Evolutionary conservation across 2,888 invertebrate species (phyloP), one percentile per base, ranked within the genome.

Genomic region (Seira sanloemensis): DNA sequence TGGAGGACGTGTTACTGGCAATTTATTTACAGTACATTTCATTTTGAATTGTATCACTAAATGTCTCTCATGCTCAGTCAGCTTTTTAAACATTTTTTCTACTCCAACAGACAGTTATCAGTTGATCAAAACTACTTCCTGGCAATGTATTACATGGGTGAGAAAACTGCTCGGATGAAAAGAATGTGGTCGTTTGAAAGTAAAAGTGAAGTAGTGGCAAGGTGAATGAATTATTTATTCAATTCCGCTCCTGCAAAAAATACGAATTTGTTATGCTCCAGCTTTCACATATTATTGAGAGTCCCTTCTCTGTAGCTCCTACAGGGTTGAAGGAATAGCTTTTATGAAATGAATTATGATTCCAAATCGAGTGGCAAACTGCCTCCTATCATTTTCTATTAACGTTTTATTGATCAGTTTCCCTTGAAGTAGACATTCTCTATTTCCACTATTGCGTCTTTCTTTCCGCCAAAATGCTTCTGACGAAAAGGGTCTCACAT

Each of bases 141-240:
- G 23, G 62, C 58, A 69, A 78, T 62, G 58, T 78, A 68, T 58
- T 69, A 58, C 58, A 58, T 9, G 16, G n/a, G n/a, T 58, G 58
- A 16, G 58, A 58, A 58, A 58, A 58, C 16, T 58, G n/a, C n/a
- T 58, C 18, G 18, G 68, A 68, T 18, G 68, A 68, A 68, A 27
- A 68, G 68, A 68, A 77, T 77, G 82, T 58, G 77, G 72, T 82
- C 82, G 75, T 72, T 82, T 77, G 72, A 73, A 81, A 58, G 23
- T 58, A 78, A 58, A 46, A 83, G 78, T 68, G 78, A 83, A 77
- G 83, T 78, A 73, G 83, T 78, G 78, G 83, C 77, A 83, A 83
- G 78, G 83, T 83, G 83, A 83, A 83, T 83, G 83, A 83, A 83
- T 83, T 77, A 83, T 83, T 83, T 83, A 83, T 83, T 83, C 83